Evolutionary conservation across 35 echinoderm and acorn worm species (phyloP), one percentile per base, ranked within the genome.

Genomic region (Ophiothrix spiculata): DNA sequence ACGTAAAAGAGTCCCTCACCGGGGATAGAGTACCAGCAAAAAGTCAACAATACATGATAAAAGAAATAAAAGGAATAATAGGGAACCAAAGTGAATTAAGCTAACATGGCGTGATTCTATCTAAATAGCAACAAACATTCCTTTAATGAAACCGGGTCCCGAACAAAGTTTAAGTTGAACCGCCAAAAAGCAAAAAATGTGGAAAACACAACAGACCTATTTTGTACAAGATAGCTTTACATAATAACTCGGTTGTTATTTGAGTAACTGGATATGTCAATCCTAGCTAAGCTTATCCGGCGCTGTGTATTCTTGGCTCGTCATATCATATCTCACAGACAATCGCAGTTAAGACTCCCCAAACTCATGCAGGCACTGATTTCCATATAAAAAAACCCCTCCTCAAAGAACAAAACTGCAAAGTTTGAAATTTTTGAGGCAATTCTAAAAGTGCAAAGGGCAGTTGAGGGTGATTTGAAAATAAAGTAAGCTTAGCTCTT

Each of bases 401-500:
- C n/a, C n/a, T n/a, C n/a, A n/a, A n/a, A n/a, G n/a, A n/a, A n/a
- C n/a, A n/a, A n/a, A n/a, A n/a, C n/a, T n/a, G n/a, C n/a, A n/a
- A n/a, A n/a, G 3, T 6, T 2, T 69, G 17, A 12, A 69, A 21
- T 54, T 69, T 69, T 69, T 69, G 6, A 69, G 60, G 60, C 60
- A 25, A 69, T 69, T n/a, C 60, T 4, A 69, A 69, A 25, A 69
- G 60, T 69, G 60, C 60, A 69, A 69, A 69, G 60, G 60, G 60
- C 60, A 69, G 60, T 69, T 25, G 60, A 69, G 60, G 60, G 60
- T 69, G 60, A 69, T 69, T 69, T 15, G 6, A 69, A 69, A 69
- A 69, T 69, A 69, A 69, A 69, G 60, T 69, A 69, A 69, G 60
- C 60, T 69, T 69, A 28, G 60, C 60, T 69, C 60, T 69, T 69